These are phyloP conservation scores for Pterocles orientalis DNA, from an alignment of 2,113 vertebrate genomes.

Conservation along the genomic window DNA sequence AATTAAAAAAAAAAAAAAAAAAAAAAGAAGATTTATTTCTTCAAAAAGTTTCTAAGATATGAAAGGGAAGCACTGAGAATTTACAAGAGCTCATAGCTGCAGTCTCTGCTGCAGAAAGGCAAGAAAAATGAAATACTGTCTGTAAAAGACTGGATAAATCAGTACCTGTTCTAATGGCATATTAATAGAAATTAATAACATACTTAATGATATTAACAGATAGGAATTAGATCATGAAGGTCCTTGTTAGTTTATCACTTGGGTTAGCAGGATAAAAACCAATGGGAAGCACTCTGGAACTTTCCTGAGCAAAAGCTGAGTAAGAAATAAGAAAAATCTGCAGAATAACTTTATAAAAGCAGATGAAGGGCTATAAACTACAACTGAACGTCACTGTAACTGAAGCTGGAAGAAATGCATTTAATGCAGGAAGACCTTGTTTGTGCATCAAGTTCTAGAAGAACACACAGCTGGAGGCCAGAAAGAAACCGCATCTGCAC, in stretches of 20 bases:
- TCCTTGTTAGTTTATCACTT: neutral
- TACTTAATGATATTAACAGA: neutral
- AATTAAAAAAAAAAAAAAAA: neutral
- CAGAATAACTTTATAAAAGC: neutral
- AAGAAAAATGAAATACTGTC: neutral
- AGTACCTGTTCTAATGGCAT: neutral
- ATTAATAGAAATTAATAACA: neutral
- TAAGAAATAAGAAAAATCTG: neutral
- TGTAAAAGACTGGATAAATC: neutral
- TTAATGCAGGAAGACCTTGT: neutral
- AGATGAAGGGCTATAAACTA: neutral
- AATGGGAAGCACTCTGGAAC: neutral
- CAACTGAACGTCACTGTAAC: neutral
- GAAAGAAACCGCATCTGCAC: neutral
- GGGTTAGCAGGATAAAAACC: neutral
- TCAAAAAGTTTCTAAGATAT: neutral
- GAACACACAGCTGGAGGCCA: neutral
- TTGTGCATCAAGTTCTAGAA: neutral
- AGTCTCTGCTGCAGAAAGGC: neutral
- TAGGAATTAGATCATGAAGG: neutral
- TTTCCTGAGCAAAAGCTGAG: neutral
- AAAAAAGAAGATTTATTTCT: neutral
- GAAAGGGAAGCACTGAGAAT: neutral
- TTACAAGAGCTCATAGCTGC: neutral
- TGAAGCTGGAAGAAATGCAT: neutral